Evolutionary conservation across 2,113 vertebrate genomes (phyloP).

Genomic region (Ariopsis seemanni): DNA sequence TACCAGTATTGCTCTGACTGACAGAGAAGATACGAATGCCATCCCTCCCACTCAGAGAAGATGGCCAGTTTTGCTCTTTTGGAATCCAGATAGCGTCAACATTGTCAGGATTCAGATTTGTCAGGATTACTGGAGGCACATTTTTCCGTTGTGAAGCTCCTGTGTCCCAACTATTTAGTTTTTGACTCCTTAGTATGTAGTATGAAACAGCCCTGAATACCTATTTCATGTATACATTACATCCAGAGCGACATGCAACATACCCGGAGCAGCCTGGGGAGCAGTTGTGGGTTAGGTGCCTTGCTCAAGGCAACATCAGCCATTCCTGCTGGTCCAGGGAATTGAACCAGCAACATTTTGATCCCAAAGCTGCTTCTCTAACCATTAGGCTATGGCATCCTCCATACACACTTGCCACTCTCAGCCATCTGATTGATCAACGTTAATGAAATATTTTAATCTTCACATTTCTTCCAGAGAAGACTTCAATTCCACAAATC

Average conservation of each 20-base stretch:
- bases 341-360: no score
- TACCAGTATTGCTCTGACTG: background rate
- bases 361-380: no score
- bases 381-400: no score
- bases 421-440: background rate
- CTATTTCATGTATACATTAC: background rate
- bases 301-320: no score
- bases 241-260: no score
- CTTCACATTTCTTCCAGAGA: background rate
- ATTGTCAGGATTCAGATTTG: background rate
- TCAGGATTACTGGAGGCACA: background rate
- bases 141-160: background rate
- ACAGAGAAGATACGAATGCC: background rate
- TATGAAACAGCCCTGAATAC: background rate
- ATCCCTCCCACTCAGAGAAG: background rate
- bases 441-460: background rate
- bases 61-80: background rate
- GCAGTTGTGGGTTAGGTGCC: no score
- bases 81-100: background rate
- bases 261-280: no score
- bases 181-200: background rate
- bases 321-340: no score
- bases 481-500: background rate
- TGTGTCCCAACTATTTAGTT: background rate
- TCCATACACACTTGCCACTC: background rate